Conservation (phyloP, 2,113 vertebrate genomes). For the Hippocampus barbouri region DNA sequence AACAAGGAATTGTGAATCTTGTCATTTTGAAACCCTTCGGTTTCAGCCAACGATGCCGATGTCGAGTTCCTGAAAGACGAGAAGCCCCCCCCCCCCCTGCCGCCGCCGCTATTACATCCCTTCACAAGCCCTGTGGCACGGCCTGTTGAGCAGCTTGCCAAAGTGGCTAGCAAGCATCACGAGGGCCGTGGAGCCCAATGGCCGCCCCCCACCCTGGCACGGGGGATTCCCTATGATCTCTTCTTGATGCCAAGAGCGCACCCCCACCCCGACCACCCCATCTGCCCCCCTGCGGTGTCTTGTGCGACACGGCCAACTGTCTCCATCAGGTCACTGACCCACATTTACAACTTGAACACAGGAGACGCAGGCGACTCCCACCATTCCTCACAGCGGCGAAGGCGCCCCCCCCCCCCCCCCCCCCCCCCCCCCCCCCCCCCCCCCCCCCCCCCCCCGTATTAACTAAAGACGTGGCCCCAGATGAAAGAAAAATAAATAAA, state of each 20-base stretch:
- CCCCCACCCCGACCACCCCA: slow-evolving; percentile 31
- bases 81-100: not conserved
- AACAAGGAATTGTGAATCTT: not conserved
- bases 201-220: slow-evolving; percentile 65
- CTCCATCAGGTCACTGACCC: slow-evolving; percentile 71
- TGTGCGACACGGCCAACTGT: slow-evolving; percentile 72
- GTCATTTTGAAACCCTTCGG: slow-evolving; percentile 2
- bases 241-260: slow-evolving; percentile 61
- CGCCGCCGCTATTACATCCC: slow-evolving; percentile 43
- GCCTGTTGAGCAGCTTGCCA: slow-evolving; percentile 62
- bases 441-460: slow-evolving; percentile 45
- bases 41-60: slow-evolving; percentile 7
- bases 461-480: slow-evolving; percentile 54
- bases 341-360: slow-evolving; percentile 64
- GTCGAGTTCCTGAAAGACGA: not conserved
- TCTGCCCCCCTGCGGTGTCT: slow-evolving; percentile 54
- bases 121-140: slow-evolving; percentile 60
- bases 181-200: slow-evolving; percentile 55
- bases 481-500: slow-evolving; percentile 64
- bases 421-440: slow-evolving; percentile 39
- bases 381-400: slow-evolving; percentile 21
- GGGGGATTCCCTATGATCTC: slow-evolving; percentile 70
- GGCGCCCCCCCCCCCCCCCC: slow-evolving; percentile 27
- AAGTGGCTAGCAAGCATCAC: slow-evolving; percentile 67
- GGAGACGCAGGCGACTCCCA: slow-evolving; percentile 51